Evolutionary conservation across 2,113 vertebrate species (phyloP), one percentile per base, ranked within the genome.

Genomic region (Galemys pyrenaicus): DNA sequence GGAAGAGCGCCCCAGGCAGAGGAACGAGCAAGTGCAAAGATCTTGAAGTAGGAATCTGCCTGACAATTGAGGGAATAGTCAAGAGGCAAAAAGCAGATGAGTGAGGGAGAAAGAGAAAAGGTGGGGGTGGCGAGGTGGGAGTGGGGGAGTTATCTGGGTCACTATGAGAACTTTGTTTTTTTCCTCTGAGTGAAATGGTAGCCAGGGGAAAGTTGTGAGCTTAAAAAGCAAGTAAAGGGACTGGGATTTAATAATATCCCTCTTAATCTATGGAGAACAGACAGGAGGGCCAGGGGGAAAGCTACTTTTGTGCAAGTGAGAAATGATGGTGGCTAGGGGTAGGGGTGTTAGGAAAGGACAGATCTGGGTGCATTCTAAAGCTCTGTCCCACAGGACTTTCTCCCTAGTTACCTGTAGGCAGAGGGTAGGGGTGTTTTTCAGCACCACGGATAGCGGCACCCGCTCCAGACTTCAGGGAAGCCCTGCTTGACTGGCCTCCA

Each of bases 391-490:
- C 39, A 51, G 19, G 16, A 11, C 71, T 41, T 67, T 46, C 41
- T 16, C 12, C 56, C 19, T 60, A 5, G 28, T 32, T 51, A 9
- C 0, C 0, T 6, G 16, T 15, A 58, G 84, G 44, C 22, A 6
- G 64, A 75, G 65, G 56, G 62, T 13, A 19, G 62, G 15, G 28
- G 39, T 12, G 0, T 26, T 0, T 49, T 41, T 96, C 92, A 97
- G 96, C n/a, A 94, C 94, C 89, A 37, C 0, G 64, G 95, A 91
- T 1, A 91, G 94, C 3, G 1, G 22, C 7, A 4, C 9, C 20
- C 9, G 0, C 20, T 6, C 54, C 4, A 3, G 92, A 0, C 3
- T 0, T 6, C 26, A 0, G 13, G 4, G 6, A 6, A 6, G 51
- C 24, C 39, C 7, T 11, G 24, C 19, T 67, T 65, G 65, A 37